Base-by-base conservation (phyloP, 2,113 vertebrate species). In the Tragelaphus imberbis region DNA sequence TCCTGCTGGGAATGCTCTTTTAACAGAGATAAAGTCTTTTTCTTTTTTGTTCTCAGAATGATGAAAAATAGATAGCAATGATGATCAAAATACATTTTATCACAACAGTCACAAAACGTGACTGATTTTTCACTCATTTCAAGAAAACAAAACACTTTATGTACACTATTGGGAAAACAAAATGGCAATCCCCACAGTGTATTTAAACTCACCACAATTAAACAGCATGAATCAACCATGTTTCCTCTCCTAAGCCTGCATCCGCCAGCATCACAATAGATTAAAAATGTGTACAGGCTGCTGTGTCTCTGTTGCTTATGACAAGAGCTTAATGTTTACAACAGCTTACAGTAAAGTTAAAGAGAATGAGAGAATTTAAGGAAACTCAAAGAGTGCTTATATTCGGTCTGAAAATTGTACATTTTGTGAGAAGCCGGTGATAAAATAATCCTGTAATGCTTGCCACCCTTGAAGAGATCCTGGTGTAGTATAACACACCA, bases 1-100 rank as follows among this genome's bases (percentile, higher is more conserved):
- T 86, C 1, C 14, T 87, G 9, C 15, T 63, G 30, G 58, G 80
- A 93, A 97, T 88, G 68, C 51, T 85, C 25, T 84, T 80, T 97
- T 81, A 92, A 68, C 36, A 97, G 92, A 61, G 14, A 30, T 4
- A 77, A 86, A 33, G 16, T 27, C 84, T 23, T 25, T 55, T 82
- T 80, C 88, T 23, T 82, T n/a, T 80, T 84, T 87, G 68, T 84
- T 75, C 61, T n/a, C 17, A 93, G 40, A 97, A 94, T 82, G 79
- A 96, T 44, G 12, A 98, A 96, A 58, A 58, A 84, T 0, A 33
- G 25, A 28, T 13, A 97, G 19, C 6, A 94, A 81, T 95, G 53
- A 14, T 90, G 28, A 84, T 65, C 77, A 94, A 94, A 89, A 28
- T 28, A 30, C 84, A 84, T 71, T 95, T 93, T 65, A 94, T 94